Percentiles rank a stretch among this genome's conserved stretches.
These are phyloP conservation scores for Euspilapteryx auroguttella DNA, from an alignment of 2,888 invertebrate species.

Conservation along the genomic window DNA sequence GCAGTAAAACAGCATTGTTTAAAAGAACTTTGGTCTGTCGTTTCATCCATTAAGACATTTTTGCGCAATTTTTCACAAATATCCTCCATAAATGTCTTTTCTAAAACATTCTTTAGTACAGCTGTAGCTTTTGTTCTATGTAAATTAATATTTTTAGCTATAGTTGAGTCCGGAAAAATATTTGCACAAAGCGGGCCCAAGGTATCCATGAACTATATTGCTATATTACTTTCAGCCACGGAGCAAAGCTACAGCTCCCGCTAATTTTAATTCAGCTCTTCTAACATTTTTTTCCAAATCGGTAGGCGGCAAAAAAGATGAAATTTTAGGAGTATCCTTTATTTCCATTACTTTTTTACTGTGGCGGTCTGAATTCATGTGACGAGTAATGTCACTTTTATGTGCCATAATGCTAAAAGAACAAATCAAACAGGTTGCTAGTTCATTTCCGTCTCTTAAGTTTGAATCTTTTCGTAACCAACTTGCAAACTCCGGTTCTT, in stretches of 20 bases:
- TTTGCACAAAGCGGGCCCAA: slow-evolving; percentile 1
- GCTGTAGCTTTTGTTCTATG: slow-evolving; percentile 3
- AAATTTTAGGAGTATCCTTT: background rate
- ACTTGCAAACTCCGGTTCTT: background rate
- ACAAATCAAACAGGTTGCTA: background rate
- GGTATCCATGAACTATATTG: slow-evolving; percentile 2
- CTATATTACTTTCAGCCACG: slow-evolving; percentile 2
- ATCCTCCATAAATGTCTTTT: background rate
- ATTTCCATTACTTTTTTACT: slow-evolving; percentile 1
- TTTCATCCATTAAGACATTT: slow-evolving; percentile 8
- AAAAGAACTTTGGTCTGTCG: slow-evolving; percentile 7
- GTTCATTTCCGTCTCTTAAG: background rate
- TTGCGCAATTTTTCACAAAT: slow-evolving; percentile 1
- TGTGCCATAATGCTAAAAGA: background rate
- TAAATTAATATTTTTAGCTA: slow-evolving; percentile 2
- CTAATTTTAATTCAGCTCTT: slow-evolving; percentile 2
- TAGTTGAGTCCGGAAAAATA: slow-evolving; percentile 4
- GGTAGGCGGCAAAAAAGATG: background rate
- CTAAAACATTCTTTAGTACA: slow-evolving; percentile 3
- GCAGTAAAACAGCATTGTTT: slow-evolving; percentile 8
- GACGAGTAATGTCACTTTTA: background rate
- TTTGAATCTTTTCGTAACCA: background rate
- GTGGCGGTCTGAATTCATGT: background rate
- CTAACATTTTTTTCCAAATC: slow-evolving; percentile 1
- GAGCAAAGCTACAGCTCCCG: too few relatives aligned